Base-by-base conservation (phyloP, 2,797 vertebrate species). In the Gallirallus australis region DNA sequence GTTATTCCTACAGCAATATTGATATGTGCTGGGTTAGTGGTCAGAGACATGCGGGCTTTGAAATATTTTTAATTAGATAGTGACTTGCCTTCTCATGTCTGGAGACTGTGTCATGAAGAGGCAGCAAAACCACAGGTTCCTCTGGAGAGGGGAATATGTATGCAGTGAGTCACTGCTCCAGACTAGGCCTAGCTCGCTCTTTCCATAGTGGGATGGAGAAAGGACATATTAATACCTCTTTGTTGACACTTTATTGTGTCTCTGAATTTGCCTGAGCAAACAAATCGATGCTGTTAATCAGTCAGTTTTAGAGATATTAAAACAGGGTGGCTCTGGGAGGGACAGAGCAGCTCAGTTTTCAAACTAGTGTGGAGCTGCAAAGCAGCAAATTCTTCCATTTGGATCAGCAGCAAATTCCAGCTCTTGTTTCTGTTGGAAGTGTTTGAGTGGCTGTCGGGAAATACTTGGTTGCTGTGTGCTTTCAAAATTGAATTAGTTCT, bases 361-460 rank as follows among this genome's bases (percentile, higher is more conserved):
- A 37, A 81, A 64, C 30, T 54, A 64, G 48, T 0, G 2, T 1
- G 1, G 76, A 86, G 59, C 66, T 90, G 80, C 82, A 92, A 86
- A 81, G 75, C 90, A 89, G 75, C 85, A 86, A 82, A 86, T 95
- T 89, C 92, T 95, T 95, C 76, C 50, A 60, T 77, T 94, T 93
- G 86, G 83, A 92, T 76, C 63, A 78, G 75, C 66, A 89, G 81
- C 73, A 87, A 93, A 96, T 97, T 95, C 96, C 94, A 95, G n/a
- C 81, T 82, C 88, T 45, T 96, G 83, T 97, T 97, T 96, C 95
- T 96, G 69, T 94, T 94, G 94, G 94, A 94, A 90, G 39, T 52
- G 76, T 42, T 85, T 16, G 48, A 83, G 69, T 65, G 45, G 37
- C 89, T 95, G 65, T 88, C 8, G 23, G 91, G 94, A 95, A 86